Percentiles rank a stretch among this genome's conserved stretches.
Conservation (phyloP, 2,888 invertebrate species). For the Lithophane socia region DNA sequence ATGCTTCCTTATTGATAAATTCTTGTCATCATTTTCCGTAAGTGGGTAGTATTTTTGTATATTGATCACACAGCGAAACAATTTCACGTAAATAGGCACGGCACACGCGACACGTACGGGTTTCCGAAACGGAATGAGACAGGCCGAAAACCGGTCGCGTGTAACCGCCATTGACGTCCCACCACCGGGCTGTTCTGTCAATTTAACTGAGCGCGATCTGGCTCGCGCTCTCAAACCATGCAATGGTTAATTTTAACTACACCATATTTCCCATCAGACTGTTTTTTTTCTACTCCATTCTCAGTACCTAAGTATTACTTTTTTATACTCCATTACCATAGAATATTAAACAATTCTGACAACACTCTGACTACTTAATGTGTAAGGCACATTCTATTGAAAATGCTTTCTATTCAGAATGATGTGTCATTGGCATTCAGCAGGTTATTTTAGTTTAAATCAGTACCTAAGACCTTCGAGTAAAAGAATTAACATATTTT, state of each 20-base stretch:
- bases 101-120: conserved; percentile 75
- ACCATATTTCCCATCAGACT: background rate
- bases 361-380: background rate
- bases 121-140: conserved; percentile 80
- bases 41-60: conserved; percentile 60
- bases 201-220: conserved; percentile 84
- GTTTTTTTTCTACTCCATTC: background rate
- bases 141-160: conserved; percentile 72
- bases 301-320: background rate
- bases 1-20: conserved; percentile 67
- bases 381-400: background rate
- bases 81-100: conserved; percentile 55
- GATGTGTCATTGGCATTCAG: conserved; percentile 18
- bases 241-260: conserved; percentile 32
- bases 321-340: background rate
- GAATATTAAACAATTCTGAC: background rate
- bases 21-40: conserved; percentile 67
- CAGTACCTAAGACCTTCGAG: conserved; percentile 5
- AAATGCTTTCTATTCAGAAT: conserved; percentile 18
- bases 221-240: conserved; percentile 67
- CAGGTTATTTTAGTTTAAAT: conserved; percentile 17
- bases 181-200: conserved; percentile 78
- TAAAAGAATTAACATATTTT: conserved; percentile 18
- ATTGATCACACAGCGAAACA: conserved; percentile 63
- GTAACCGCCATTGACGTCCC: conserved; percentile 79